phyloP scores from a whole-genome alignment of 64 coral and sea anemone genomes.

The Montipora efflorescens region DNA sequence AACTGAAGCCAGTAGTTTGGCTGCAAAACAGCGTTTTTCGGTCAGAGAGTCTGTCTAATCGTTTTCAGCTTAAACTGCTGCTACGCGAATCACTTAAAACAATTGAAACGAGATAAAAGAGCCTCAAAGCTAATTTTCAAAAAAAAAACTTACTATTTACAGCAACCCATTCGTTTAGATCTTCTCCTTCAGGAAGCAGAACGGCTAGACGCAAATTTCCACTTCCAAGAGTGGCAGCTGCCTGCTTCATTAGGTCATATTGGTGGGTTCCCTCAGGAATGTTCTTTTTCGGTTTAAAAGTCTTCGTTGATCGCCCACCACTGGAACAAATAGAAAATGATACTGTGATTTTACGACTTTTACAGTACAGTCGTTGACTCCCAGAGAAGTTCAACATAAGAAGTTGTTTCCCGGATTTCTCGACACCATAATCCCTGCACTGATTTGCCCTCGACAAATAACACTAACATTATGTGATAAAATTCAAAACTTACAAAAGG shows the following conservation, averaged over 20 bases:
- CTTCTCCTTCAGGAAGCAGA: slow-evolving; percentile 96
- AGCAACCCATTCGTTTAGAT: slow-evolving; percentile 99
- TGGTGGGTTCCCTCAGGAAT: slow-evolving; percentile 99
- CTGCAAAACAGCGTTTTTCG: background rate
- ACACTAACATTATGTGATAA: background rate
- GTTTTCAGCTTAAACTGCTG: background rate
- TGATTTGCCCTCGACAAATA: background rate
- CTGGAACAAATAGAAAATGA: slow-evolving; percentile 69
- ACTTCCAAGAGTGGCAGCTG: slow-evolving; percentile 94
- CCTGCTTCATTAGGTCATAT: slow-evolving; percentile 98
- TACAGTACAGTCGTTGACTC: background rate
- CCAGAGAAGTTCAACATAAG: slow-evolving; percentile 5
- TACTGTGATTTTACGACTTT: slow-evolving; percentile 11
- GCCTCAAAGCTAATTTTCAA: background rate
- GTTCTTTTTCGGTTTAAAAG: slow-evolving; percentile 99
- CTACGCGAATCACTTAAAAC: background rate
- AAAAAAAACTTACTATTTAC: slow-evolving; percentile 86
- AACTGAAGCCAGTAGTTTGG: background rate
- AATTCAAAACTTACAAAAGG: slow-evolving; percentile 70
- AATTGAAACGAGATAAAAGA: background rate
- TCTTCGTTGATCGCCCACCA: slow-evolving; percentile 95
- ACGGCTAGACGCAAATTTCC: slow-evolving; percentile 94
- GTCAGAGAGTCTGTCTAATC: background rate
- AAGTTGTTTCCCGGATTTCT: slow-evolving; percentile 7
- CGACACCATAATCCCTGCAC: background rate